These are phyloP conservation scores for Eupeodes luniger DNA, from an alignment of 2,888 invertebrate genomes.

Conservation along the genomic window DNA sequence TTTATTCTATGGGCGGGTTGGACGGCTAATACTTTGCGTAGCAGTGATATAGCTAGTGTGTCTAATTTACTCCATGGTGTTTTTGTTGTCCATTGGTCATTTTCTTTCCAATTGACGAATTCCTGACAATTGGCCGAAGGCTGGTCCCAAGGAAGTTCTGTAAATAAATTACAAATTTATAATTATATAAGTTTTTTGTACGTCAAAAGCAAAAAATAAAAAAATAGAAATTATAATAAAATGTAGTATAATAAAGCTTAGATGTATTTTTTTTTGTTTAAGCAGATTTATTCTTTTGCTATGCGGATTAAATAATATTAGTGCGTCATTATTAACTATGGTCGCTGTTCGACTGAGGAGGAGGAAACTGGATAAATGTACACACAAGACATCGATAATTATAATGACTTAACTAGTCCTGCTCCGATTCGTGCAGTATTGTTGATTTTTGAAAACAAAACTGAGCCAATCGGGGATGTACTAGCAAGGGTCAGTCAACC, in stretches of 20 bases:
- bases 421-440: no score
- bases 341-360: no score
- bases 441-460: no score
- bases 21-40: slow-evolving; percentile 90
- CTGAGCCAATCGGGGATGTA: no score
- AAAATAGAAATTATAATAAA: no score
- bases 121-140: slow-evolving; percentile 89
- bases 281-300: no score
- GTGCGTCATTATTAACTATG: no score
- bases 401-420: no score
- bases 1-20: slow-evolving; percentile 88
- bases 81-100: slow-evolving; percentile 87
- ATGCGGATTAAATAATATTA: no score
- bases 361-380: no score
- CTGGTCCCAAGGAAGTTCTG: slow-evolving; percentile 98
- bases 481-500: no score
- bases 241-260: neutral
- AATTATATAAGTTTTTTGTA: neutral
- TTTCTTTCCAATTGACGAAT: slow-evolving; percentile 90
- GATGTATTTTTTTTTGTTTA: neutral
- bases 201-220: neutral
- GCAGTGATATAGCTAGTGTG: slow-evolving; percentile 89
- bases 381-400: no score
- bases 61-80: slow-evolving; percentile 93
- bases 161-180: slow-evolving; percentile 63